Base-by-base conservation (phyloP, 1,140 invertebrate species). In the Radopholus similis region DNA sequence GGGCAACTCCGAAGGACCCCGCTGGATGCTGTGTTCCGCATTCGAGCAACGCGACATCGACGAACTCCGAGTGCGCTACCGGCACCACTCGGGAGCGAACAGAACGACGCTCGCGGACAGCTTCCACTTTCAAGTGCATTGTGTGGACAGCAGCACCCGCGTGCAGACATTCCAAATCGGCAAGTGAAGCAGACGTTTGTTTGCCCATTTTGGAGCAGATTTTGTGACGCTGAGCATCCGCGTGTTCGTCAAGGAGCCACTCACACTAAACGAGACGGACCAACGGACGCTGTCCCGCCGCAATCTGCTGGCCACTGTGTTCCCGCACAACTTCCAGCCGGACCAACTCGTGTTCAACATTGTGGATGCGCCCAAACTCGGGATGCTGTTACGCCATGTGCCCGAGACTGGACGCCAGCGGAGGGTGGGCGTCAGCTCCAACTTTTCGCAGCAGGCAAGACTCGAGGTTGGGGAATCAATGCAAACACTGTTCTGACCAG, bases 191-290 rank as follows among this genome's bases (percentile, higher is more conserved):
- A 15, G 2, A 42, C 6, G 34, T 26, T 63, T 30, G 2, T 5
- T 32, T 35, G 28, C 18, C 23, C n/a, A 18, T 37, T 37, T 21
- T 44, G 21, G 23, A 30, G 26, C 4, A 60, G 59, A 62, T 28
- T 81, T 82, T 59, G 73, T 82, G 40, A 77, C 78, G 30, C 66
- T 80, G 35, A 82, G 75, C 56, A 55, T 82, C 8, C 77, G 76
- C 53, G 74, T 81, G 15, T 82, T 81, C 68, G 71, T 68, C 55
- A 72, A 71, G 44, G 78, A 81, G 60, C 40, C 76, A 2, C 68
- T 81, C 9, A 38, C 76, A 13, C 57, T 81, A 9, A 81, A 81
- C 60, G 72, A 81, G 47, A 82, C 81, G 2, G 67, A 82, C 40
- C 51, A 66, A 32, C 53, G 54, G 11, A 42, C 34, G 18, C 53